Conservation (phyloP, 1,140 invertebrate genomes). For the Drosophila grimshawi region DNA sequence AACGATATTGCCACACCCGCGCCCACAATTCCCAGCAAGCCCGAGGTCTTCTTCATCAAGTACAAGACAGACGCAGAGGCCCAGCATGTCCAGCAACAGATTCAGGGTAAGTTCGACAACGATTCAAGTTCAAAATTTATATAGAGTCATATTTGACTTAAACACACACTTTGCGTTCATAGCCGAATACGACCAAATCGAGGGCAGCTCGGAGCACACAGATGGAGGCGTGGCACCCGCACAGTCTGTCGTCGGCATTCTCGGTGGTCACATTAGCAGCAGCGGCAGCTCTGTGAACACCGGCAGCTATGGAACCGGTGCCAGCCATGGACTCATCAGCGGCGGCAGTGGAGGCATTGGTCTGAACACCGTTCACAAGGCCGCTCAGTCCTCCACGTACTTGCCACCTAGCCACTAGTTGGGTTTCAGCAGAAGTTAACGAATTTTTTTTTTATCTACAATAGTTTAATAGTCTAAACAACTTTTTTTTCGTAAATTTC, state of each 20-base stretch:
- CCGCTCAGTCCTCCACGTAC: constrained; percentile 59
- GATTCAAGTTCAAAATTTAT: not conserved
- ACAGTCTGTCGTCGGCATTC: constrained; percentile 77
- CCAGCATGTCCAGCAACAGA: constrained; percentile 76
- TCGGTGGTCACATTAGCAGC: constrained; percentile 60
- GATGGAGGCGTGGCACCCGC: constrained; percentile 76
- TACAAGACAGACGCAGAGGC: constrained; percentile 89
- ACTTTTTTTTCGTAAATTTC: constrained; percentile 19
- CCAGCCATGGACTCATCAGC: constrained; percentile 13
- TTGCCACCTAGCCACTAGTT: constrained; percentile 63
- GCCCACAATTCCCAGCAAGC: constrained; percentile 90
- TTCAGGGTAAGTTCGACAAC: constrained; percentile 66
- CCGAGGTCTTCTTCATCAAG: constrained; percentile 91
- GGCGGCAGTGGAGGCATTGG: not conserved
- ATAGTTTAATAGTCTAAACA: constrained; percentile 32
- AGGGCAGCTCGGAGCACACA: constrained; percentile 75
- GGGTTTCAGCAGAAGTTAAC: not conserved
- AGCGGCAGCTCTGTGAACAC: not conserved
- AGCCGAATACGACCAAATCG: constrained; percentile 80
- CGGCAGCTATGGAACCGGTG: constrained; percentile 1
- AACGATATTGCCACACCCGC: constrained; percentile 88
- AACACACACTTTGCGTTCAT: not conserved
- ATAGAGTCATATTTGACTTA: too few species aligned
- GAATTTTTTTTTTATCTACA: constrained; percentile 18
- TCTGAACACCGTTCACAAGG: constrained; percentile 38